Evolutionary conservation across 2,888 invertebrate species (phyloP).

Genomic region (Gymnocheta viridis): DNA sequence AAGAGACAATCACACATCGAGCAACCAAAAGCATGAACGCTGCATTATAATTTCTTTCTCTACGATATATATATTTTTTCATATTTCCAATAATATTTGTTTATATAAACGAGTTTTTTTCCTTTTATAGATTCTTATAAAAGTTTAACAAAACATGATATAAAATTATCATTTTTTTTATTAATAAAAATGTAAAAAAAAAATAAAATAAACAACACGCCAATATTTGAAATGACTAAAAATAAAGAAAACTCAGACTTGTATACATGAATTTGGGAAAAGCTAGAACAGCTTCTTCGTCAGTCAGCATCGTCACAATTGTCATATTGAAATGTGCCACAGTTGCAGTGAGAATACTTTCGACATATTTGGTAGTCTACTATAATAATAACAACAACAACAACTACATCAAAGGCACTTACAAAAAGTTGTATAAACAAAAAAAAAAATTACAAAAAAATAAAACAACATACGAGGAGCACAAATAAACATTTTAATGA

Average conservation of each 20-base stretch:
- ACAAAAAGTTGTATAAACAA: constrained; percentile 37
- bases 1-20: constrained; percentile 31
- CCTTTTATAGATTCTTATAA: constrained; percentile 55
- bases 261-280: constrained; percentile 20
- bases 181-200: constrained; percentile 23
- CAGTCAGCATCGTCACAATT: constrained; percentile 17
- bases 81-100: constrained; percentile 34
- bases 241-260: constrained; percentile 4
- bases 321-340: constrained; percentile 62
- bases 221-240: constrained; percentile 38
- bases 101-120: not conserved
- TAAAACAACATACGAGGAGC: constrained; percentile 13
- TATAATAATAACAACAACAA: constrained; percentile 17
- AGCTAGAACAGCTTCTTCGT: constrained; percentile 3
- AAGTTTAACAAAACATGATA: constrained; percentile 49
- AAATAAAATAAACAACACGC: constrained; percentile 8
- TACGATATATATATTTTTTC: not conserved
- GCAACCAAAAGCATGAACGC: constrained; percentile 24
- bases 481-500: constrained; percentile 66
- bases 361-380: constrained; percentile 35
- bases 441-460: not conserved
- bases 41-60: not conserved
- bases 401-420: constrained; percentile 23
- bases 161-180: constrained; percentile 52
- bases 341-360: constrained; percentile 60